phyloP scores from a whole-genome alignment of 2,113 vertebrate species.

The Aplodontia rufa region DNA sequence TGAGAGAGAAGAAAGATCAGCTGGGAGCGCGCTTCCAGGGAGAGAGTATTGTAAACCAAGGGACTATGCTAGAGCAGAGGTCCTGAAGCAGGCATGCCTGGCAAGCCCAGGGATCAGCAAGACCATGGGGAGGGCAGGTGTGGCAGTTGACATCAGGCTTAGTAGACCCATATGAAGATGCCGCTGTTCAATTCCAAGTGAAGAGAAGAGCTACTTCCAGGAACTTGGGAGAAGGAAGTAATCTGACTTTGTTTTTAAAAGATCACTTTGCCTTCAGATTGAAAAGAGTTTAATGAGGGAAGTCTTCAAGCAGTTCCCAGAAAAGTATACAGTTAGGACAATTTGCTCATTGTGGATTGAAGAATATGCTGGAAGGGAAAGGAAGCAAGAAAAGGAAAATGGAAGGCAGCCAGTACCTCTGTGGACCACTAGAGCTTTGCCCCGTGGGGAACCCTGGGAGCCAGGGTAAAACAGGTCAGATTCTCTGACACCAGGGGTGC shows the following conservation, averaged over 20 bases:
- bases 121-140: neutral
- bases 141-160: neutral
- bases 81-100: rapidly evolving
- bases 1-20: neutral
- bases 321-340: neutral
- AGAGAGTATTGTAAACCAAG: no score
- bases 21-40: neutral
- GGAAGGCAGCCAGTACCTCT: neutral
- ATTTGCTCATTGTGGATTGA: neutral
- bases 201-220: neutral
- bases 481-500: rapidly evolving
- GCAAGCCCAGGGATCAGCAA: neutral
- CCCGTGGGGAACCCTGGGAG: neutral
- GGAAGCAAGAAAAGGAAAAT: neutral
- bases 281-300: neutral
- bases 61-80: no score
- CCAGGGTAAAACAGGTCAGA: neutral
- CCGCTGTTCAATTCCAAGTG: neutral
- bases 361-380: neutral
- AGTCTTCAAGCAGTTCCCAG: neutral
- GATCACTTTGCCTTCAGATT: neutral
- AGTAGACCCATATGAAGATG: neutral
- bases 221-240: neutral
- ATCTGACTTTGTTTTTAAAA: neutral
- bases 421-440: neutral